phyloP scores from a whole-genome alignment of 2,888 invertebrate genomes.

The Oxytorus armatus region DNA sequence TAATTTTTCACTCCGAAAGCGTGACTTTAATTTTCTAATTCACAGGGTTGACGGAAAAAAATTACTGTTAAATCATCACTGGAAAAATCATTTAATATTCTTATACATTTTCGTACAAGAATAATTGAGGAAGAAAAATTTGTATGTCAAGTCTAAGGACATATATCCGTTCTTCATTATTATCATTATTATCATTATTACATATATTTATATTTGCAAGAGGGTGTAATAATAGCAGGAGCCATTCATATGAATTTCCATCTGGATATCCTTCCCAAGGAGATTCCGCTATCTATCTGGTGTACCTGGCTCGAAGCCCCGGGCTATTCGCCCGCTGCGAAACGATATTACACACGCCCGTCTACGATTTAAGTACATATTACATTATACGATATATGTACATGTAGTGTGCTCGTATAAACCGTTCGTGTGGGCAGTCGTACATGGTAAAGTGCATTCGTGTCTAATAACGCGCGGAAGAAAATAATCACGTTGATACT shows the following conservation, averaged over 20 bases:
- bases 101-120: neutral
- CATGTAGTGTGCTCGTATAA: constrained; percentile 20
- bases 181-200: constrained; percentile 24
- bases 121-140: neutral
- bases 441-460: constrained; percentile 47
- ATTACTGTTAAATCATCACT: too few relatives aligned
- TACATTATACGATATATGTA: constrained; percentile 23
- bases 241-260: constrained; percentile 55
- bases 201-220: constrained; percentile 35
- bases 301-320: constrained; percentile 46
- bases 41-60: too few relatives aligned
- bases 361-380: constrained; percentile 42
- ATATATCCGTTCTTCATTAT: constrained; percentile 8
- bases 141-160: constrained; percentile 11
- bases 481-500: constrained; percentile 59
- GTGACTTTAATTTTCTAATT: too few relatives aligned
- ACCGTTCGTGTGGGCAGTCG: constrained; percentile 53
- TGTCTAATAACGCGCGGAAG: constrained; percentile 47
- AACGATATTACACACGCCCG: constrained; percentile 54
- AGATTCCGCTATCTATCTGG: constrained; percentile 61
- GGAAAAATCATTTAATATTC: neutral
- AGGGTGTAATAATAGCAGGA: constrained; percentile 24
- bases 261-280: constrained; percentile 73
- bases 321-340: constrained; percentile 62
- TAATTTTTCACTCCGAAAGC: too few relatives aligned